Percentiles rank a stretch among this genome's conserved stretches.
These are phyloP conservation scores for Dryadula phaetusa DNA, from an alignment of 2,888 invertebrate species.

Conservation along the genomic window DNA sequence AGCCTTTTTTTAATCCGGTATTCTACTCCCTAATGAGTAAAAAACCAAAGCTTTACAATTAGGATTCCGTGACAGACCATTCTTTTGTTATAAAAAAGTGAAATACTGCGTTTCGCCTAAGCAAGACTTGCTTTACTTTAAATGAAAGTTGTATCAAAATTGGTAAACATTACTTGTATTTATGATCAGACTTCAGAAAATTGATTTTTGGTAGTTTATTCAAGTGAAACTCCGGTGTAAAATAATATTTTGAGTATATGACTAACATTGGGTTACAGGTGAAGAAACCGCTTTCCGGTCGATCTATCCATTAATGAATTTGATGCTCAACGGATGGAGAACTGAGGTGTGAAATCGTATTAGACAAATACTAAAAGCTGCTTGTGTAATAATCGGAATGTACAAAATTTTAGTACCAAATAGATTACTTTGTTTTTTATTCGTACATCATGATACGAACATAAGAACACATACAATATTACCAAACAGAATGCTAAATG, in stretches of 20 bases:
- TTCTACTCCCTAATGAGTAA: constrained; percentile 49
- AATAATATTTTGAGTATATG: constrained; percentile 11
- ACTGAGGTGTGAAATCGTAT: constrained; percentile 10
- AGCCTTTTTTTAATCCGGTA: constrained; percentile 68
- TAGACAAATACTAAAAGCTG: background rate
- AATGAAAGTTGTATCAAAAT: background rate
- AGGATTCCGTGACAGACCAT: constrained; percentile 36
- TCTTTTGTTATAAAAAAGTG: constrained; percentile 30
- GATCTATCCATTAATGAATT: constrained; percentile 17
- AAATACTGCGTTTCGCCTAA: constrained; percentile 15
- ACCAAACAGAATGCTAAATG: constrained; percentile 59
- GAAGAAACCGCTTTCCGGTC: constrained; percentile 1
- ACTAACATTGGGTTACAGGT: constrained; percentile 1
- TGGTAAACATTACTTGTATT: background rate
- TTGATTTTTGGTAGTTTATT: background rate
- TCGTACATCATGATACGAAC: constrained; percentile 46
- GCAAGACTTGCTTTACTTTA: constrained; percentile 18
- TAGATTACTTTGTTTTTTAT: constrained; percentile 26
- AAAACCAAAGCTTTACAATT: constrained; percentile 42
- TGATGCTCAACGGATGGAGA: background rate
- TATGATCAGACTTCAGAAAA: background rate
- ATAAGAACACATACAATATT: constrained; percentile 58
- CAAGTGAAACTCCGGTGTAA: constrained; percentile 7
- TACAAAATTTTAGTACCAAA: background rate
- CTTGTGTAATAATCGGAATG: background rate